Evolutionary conservation across 2,113 vertebrate genomes (phyloP).

Genomic region (Hippocampus barbouri): DNA sequence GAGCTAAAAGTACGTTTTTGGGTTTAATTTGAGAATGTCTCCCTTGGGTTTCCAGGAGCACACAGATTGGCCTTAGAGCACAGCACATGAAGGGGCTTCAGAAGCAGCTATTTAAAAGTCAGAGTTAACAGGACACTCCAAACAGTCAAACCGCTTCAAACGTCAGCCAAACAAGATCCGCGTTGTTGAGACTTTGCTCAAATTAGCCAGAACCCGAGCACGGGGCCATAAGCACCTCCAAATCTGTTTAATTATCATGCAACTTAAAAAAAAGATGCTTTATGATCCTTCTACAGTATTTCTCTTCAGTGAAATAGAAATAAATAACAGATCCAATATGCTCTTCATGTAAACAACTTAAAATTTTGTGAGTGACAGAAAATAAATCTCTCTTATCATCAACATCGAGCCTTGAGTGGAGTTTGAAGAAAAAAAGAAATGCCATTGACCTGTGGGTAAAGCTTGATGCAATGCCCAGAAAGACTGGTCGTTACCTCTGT

Average conservation of each 20-base stretch:
- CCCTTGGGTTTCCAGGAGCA: constrained; percentile 57
- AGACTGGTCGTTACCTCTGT: constrained; percentile 28
- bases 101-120: constrained; percentile 62
- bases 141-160: constrained; percentile 71
- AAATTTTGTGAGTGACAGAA: constrained; percentile 30
- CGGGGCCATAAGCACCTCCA: constrained; percentile 69
- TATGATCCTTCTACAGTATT: constrained; percentile 70
- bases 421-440: constrained; percentile 22
- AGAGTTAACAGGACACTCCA: constrained; percentile 63
- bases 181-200: constrained; percentile 67
- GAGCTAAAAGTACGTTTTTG: constrained; percentile 60
- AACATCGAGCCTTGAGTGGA: constrained; percentile 17
- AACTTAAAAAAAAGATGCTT: constrained; percentile 73
- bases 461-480: constrained; percentile 24
- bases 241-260: constrained; percentile 76
- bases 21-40: constrained; percentile 66
- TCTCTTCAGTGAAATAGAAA: constrained; percentile 67
- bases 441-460: constrained; percentile 27
- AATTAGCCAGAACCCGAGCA: constrained; percentile 63
- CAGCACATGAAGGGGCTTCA: constrained; percentile 46
- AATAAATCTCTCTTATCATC: constrained; percentile 15
- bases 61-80: constrained; percentile 42
- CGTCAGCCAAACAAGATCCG: constrained; percentile 69
- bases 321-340: constrained; percentile 77
- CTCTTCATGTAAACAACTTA: constrained; percentile 72